A percentile compares a stretch with the other conserved stretches of the same genome.
phyloP scores from a whole-genome alignment of 2,113 vertebrate genomes.

The Herpetotheres cachinnans region DNA sequence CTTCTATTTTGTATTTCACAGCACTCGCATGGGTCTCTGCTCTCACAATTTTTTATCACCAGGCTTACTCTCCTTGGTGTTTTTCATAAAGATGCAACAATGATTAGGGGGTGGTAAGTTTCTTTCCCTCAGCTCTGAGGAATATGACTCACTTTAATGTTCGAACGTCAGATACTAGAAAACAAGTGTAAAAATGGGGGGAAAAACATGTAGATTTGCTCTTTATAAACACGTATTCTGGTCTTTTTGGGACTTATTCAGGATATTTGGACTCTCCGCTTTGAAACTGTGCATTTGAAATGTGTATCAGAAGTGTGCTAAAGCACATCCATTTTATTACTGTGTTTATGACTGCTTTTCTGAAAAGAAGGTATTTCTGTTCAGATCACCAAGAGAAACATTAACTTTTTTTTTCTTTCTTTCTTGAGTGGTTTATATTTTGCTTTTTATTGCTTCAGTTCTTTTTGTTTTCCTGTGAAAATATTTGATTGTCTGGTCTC shows the following conservation, averaged over 20 bases:
- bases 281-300: background rate
- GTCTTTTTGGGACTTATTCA: background rate
- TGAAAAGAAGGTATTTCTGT: conserved; percentile 3
- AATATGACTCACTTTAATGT: background rate
- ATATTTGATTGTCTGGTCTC: conserved; percentile 13
- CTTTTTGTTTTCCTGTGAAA: conserved; percentile 31
- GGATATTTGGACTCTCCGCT: background rate
- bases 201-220: background rate
- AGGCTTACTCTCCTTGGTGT: background rate
- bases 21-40: background rate
- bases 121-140: background rate
- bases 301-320: background rate
- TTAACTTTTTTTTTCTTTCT: background rate
- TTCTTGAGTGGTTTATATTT: background rate
- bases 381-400: background rate
- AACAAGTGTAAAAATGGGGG: background rate
- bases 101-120: background rate
- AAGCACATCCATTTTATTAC: background rate
- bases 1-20: background rate
- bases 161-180: background rate
- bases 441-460: conserved; percentile 2
- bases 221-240: background rate
- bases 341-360: background rate
- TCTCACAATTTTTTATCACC: background rate
- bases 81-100: background rate